Conservation (phyloP, 2,797 vertebrate genomes). For the Melanitta fusca region DNA sequence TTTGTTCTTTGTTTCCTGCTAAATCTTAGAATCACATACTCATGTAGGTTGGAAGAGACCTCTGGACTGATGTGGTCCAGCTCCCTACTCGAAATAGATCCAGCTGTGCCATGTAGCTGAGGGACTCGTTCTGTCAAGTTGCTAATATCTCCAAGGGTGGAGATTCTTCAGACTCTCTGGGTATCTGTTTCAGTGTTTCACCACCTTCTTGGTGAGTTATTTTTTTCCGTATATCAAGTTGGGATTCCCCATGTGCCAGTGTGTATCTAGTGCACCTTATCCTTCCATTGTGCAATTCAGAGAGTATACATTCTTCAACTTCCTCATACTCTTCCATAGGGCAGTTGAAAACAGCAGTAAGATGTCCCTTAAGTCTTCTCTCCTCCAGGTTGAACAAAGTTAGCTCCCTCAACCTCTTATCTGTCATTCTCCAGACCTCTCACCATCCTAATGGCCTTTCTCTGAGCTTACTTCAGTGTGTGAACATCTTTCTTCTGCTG, state of each 20-base stretch:
- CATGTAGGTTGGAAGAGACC: not conserved
- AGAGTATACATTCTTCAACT: not conserved
- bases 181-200: not conserved
- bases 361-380: not conserved
- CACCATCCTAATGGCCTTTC: not conserved
- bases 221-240: not conserved
- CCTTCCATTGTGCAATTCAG: not conserved
- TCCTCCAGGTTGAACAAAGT: not conserved
- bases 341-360: not conserved
- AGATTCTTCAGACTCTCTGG: not conserved
- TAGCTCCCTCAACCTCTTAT: not conserved
- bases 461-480: not conserved
- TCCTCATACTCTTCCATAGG: not conserved
- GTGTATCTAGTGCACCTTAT: not conserved
- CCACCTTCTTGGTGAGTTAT: not conserved
- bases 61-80: not conserved
- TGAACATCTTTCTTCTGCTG: not conserved
- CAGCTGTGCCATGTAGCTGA: not conserved
- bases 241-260: not conserved
- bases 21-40: not conserved
- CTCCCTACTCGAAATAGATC: not conserved
- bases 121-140: not conserved
- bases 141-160: not conserved
- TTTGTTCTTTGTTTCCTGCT: not conserved
- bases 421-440: not conserved